Evolutionary conservation across 2,888 invertebrate genomes (phyloP), one percentile per base, ranked within the genome.

Genomic region (Drosophila longiperda): DNA sequence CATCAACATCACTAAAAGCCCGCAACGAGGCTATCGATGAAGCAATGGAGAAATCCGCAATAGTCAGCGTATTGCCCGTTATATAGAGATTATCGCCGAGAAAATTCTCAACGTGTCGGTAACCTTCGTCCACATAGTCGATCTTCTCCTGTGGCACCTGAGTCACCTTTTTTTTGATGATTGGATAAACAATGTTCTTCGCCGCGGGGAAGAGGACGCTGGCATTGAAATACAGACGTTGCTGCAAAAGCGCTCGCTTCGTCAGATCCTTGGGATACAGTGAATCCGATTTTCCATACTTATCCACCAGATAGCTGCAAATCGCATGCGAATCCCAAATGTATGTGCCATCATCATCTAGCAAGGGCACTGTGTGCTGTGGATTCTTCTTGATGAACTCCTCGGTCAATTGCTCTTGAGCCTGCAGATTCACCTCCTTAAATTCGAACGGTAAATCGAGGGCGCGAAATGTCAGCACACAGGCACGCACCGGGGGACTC

Each of bases 401-500:
- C 15, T 82, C 78, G 0, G 40, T 67, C 1, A 61, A 12, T 1
- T 91, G 87, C 50, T 92, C 91, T 2, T 70, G 65, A 1, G 48
- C 17, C 20, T 67, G 4, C 0, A 89, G 26, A 57, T 91, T 53
- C 0, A 90, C 75, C n/a, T 73, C 50, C 20, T 66, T 80, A 45
- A 66, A 87, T 17, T 89, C 75, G 36, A 70, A 87, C 3, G 95
- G 94, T 42, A 96, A 91, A 0, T 95, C 95, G 8, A 96, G 78
- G 9, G 95, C 95, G 72, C 94, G 95, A 2, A 96, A 95, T 0
- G 94, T 93, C 45, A 96, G 91, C 45, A 94, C 92, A 11, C 95
- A 95, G 0, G 94, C 91, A 9, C 96, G 93, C 90, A 95, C 95
- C n/a, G 96, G 95, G 0, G 95, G 93, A 80, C 95, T 96, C 0